phyloP scores from a whole-genome alignment of 2,888 invertebrate species.

The Antitype chi region DNA sequence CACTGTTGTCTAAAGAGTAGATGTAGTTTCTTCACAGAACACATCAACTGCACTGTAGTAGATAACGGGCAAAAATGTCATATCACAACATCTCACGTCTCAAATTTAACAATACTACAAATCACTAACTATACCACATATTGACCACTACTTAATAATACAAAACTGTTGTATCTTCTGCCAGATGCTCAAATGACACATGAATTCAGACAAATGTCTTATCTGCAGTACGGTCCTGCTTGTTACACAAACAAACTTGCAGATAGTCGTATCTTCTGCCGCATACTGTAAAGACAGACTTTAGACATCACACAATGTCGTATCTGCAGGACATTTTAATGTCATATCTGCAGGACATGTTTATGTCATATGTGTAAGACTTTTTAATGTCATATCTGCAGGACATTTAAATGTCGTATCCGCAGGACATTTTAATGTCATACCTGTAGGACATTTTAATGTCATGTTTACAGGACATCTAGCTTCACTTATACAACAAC shows the following conservation, averaged over 20 bases:
- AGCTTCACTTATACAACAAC: constrained; percentile 11
- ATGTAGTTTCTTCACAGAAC: neutral
- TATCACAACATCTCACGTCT: constrained; percentile 27
- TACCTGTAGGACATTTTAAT: constrained; percentile 2
- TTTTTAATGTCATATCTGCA: neutral
- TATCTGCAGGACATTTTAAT: neutral
- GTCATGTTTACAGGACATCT: neutral
- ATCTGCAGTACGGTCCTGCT: constrained; percentile 6
- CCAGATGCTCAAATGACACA: constrained; percentile 29
- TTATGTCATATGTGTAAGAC: too few relatives aligned
- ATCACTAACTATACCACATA: constrained; percentile 21
- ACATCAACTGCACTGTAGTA: neutral
- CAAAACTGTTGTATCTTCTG: constrained; percentile 23
- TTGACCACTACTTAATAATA: constrained; percentile 6
- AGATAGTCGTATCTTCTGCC: constrained; percentile 10
- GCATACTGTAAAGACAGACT: constrained; percentile 40
- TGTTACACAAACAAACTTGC: constrained; percentile 30
- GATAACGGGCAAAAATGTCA: neutral
- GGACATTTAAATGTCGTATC: neutral
- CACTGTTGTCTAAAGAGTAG: neutral
- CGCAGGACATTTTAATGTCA: neutral
- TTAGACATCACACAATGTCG: constrained; percentile 27
- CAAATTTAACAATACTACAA: constrained; percentile 24
- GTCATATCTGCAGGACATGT: neutral
- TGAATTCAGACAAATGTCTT: constrained; percentile 33